These are phyloP conservation scores for Siniperca undulata DNA, from an alignment of 2,797 vertebrate genomes.

Conservation along the genomic window DNA sequence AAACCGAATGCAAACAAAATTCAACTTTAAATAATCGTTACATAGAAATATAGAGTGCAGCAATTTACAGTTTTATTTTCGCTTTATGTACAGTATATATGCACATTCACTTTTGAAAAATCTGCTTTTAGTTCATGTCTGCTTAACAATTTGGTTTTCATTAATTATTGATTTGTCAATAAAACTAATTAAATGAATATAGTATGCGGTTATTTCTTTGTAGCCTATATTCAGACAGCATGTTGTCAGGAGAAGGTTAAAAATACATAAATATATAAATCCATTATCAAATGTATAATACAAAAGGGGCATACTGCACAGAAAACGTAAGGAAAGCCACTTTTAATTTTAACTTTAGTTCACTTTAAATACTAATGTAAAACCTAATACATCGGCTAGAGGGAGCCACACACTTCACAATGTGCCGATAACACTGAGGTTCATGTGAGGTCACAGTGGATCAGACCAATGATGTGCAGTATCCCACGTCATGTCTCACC, in stretches of 20 bases:
- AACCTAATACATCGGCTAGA: background rate
- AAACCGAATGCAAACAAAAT: too few species aligned
- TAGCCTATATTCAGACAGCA: background rate
- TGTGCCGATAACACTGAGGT: background rate
- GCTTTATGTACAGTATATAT: too few species aligned
- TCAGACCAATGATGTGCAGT: background rate
- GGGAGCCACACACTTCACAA: constrained; percentile 33
- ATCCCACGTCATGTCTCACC: background rate
- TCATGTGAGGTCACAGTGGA: constrained; percentile 19
- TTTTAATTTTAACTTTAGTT: background rate
- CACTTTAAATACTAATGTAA: background rate
- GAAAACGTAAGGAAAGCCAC: background rate
- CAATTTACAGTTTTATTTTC: background rate
- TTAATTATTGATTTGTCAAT: background rate
- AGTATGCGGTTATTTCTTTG: background rate
- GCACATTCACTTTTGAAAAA: too few species aligned
- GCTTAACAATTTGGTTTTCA: accelerated
- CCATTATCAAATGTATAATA: background rate
- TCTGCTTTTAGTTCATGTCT: background rate
- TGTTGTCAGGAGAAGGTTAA: background rate
- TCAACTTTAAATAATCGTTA: background rate
- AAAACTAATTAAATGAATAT: background rate
- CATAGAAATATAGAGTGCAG: background rate
- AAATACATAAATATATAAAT: background rate
- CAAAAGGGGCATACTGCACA: background rate